Percentiles rank a stretch among this genome's conserved stretches.
Conservation (phyloP, 2,113 vertebrate genomes). For the Hemicordylus capensis region DNA sequence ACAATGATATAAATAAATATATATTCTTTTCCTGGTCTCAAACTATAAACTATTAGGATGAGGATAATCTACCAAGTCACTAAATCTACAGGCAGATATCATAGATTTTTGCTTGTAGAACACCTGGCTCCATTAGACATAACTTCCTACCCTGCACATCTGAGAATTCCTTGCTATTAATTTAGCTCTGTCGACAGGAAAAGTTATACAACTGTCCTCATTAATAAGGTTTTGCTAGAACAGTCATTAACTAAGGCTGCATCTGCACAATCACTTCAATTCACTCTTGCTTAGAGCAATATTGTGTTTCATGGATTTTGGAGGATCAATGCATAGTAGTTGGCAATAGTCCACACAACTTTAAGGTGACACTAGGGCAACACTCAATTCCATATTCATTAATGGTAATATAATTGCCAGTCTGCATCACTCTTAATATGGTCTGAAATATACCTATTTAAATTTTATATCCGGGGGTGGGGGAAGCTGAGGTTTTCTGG, state of each 20-base stretch:
- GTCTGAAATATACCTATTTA: conserved; percentile 1
- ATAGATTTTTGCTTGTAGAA: not conserved
- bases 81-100: not conserved
- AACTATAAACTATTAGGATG: not conserved
- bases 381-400: not conserved
- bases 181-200: not conserved
- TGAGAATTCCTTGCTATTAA: not conserved
- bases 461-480: not conserved
- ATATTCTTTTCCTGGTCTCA: too few species aligned
- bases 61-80: not conserved
- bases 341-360: not conserved
- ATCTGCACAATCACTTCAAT: not conserved
- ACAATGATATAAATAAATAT: not conserved
- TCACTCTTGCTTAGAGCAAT: not conserved
- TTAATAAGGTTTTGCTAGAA: too few species aligned
- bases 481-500: not conserved
- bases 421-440: not conserved
- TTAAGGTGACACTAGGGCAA: not conserved
- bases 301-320: not conserved
- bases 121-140: not conserved
- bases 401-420: not conserved
- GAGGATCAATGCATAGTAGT: not conserved
- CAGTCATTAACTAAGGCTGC: not conserved
- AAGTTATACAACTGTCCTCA: not conserved
- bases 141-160: not conserved